Evolutionary conservation across 2,888 invertebrate genomes (phyloP).

Genomic region (Ptycholaimellus sp.): DNA sequence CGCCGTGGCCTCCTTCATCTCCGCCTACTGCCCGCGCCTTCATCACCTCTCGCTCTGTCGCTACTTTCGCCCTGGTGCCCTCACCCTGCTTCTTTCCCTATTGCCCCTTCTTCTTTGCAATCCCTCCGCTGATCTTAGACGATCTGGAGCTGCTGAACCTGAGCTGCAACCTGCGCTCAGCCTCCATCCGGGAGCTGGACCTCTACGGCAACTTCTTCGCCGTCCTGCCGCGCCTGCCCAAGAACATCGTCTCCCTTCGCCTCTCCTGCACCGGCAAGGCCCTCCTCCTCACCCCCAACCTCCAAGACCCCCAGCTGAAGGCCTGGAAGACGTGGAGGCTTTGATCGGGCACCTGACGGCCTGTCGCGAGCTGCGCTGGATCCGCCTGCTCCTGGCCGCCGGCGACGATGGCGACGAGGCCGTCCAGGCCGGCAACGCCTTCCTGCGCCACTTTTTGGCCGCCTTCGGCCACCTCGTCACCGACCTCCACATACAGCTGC

Average conservation of each 20-base stretch:
- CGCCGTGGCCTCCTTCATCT: slow-evolving; percentile 14
- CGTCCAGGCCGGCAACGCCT: slow-evolving; percentile 16
- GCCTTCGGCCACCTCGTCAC: slow-evolving; percentile 15
- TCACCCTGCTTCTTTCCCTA: too few species aligned
- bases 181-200: slow-evolving; percentile 18
- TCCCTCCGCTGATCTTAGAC: too few species aligned
- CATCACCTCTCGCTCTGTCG: slow-evolving; percentile 19
- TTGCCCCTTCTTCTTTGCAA: too few species aligned
- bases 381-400: background rate
- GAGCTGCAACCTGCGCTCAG: too few species aligned
- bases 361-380: background rate
- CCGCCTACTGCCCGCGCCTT: slow-evolving; percentile 18
- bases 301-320: background rate
- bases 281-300: background rate
- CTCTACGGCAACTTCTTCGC: slow-evolving; percentile 21
- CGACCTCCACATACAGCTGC: slow-evolving; percentile 15
- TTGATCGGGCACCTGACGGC: background rate
- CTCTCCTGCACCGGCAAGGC: slow-evolving; percentile 19
- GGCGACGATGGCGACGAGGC: slow-evolving; percentile 6
- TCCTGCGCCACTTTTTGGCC: slow-evolving; percentile 14
- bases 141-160: too few species aligned
- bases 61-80: too few species aligned
- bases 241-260: slow-evolving; percentile 15
- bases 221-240: slow-evolving; percentile 15
- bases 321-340: background rate